Evolutionary conservation across 2,888 invertebrate species (phyloP), one percentile per base, ranked within the genome.

Genomic region (Leucophenga montana): DNA sequence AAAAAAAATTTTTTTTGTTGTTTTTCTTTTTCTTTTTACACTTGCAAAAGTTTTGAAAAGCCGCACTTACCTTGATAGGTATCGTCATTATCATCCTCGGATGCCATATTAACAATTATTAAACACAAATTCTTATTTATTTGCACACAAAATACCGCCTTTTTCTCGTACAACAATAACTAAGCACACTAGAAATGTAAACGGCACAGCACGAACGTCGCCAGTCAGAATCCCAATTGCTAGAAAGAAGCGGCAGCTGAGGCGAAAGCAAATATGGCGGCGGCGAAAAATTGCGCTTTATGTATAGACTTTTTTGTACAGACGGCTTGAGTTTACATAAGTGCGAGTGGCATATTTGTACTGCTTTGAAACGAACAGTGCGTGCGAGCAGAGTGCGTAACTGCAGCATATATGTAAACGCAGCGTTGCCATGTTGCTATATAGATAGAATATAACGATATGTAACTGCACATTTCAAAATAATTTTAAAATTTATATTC

Each of bases 31-130:
- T 79, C 78, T 72, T 69, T 73, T 69, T 73, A 61, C 27, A 66
- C 54, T 53, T 61, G 72, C 68, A 70, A 67, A 50, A 18, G 59
- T 61, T 53, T 69, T 65, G 69, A 83, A 81, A 79, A 67, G 69
- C 61, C 73, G 67, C 48, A 78, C 93, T 94, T 91, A 95, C 95
- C 95, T 91, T 94, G 95, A 88, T 93, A 94, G 89, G 93, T 94
- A 88, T 95, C 95, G 86, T 95, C 95, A 88, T 95, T 93, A 90
- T 95, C 95, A 87, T 95, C 95, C 86, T 95, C 95, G 77, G 95
- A 95, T 89, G 95, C 95, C 95, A 95, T 95, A 89, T 71, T 82
- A 75, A 77, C 75, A 73, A 27, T n/a, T 9, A 68, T 78, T 77
- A 67, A 78, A 75, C 74, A 75, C 75, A 79, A 84, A 72, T 78